Conservation (phyloP, 2,888 invertebrate species). For the Oligia fasciuncula region DNA sequence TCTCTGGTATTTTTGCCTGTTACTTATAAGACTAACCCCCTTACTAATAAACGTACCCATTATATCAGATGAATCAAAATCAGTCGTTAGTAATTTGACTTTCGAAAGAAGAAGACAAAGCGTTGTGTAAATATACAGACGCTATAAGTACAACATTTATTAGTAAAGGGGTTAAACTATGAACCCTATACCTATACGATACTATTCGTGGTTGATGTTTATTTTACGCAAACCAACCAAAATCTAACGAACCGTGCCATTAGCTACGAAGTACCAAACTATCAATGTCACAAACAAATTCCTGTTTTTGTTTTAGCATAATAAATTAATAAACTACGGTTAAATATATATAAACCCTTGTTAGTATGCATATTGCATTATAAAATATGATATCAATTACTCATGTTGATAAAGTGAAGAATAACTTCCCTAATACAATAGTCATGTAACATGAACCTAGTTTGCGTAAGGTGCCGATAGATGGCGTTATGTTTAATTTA, state of each 20-base stretch:
- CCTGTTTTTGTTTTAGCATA: conserved; percentile 17
- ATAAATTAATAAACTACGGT: background rate
- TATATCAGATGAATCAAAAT: too few species aligned
- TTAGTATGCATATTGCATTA: conserved; percentile 30
- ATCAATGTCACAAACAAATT: conserved; percentile 49
- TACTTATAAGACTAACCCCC: background rate
- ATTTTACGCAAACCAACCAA: conserved; percentile 25
- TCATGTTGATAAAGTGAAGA: conserved; percentile 9
- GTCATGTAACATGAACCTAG: background rate
- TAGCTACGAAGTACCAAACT: conserved; percentile 58
- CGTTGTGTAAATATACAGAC: too few species aligned
- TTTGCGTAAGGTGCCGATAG: conserved; percentile 29
- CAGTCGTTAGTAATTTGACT: too few species aligned
- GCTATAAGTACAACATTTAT: too few species aligned
- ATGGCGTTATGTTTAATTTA: conserved; percentile 51
- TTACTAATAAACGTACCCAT: too few species aligned
- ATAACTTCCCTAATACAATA: background rate
- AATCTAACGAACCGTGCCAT: conserved; percentile 58
- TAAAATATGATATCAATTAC: conserved; percentile 30
- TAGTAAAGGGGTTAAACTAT: too few species aligned
- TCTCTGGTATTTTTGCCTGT: background rate
- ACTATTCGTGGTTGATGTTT: conserved; percentile 13
- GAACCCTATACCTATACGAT: background rate
- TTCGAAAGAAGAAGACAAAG: too few species aligned
- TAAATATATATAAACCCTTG: conserved; percentile 23